Percentiles rank a stretch among this genome's conserved stretches.
Conservation (phyloP, 2,888 invertebrate genomes). For the Caenorhabditis wallacei region DNA sequence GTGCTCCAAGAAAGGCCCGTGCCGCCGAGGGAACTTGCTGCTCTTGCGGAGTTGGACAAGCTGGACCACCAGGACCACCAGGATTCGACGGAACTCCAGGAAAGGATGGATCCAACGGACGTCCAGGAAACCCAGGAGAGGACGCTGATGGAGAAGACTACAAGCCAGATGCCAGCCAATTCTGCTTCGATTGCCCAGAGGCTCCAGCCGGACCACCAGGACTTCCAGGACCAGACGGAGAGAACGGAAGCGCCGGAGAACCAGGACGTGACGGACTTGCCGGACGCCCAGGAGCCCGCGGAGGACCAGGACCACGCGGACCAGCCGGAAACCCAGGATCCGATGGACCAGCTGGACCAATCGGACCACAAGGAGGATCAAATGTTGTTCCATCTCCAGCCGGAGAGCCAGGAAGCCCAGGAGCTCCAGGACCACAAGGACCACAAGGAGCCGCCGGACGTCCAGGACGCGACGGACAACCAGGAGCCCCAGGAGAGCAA, state of each 20-base stretch:
- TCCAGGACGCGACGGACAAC: constrained; percentile 74
- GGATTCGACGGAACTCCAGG: constrained; percentile 72
- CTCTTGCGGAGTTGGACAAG: constrained; percentile 73
- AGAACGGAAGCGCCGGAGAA: constrained; percentile 75
- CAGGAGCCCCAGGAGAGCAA: constrained; percentile 72
- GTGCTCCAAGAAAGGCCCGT: constrained; percentile 72
- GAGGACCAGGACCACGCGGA: constrained; percentile 72
- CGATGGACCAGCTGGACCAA: constrained; percentile 71
- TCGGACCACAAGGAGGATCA: constrained; percentile 71
- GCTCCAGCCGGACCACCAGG: constrained; percentile 77
- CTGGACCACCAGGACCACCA: constrained; percentile 73
- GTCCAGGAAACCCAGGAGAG: constrained; percentile 70
- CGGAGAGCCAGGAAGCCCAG: constrained; percentile 70
- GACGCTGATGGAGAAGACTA: constrained; percentile 70
- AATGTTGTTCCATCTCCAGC: constrained; percentile 70
- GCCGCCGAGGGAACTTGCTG: constrained; percentile 70
- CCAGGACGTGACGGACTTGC: constrained; percentile 72
- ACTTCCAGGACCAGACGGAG: constrained; percentile 73
- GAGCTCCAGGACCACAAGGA: constrained; percentile 67
- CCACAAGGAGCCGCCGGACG: constrained; percentile 70
- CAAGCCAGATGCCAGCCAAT: constrained; percentile 67
- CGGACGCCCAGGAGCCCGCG: constrained; percentile 71
- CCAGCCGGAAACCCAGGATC: constrained; percentile 73
- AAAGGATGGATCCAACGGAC: constrained; percentile 74
- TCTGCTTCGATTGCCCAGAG: constrained; percentile 75